Percentiles rank a stretch among this genome's conserved stretches.
phyloP scores from a whole-genome alignment of 1,140 invertebrate genomes.

The Lutraria rhynchaena region DNA sequence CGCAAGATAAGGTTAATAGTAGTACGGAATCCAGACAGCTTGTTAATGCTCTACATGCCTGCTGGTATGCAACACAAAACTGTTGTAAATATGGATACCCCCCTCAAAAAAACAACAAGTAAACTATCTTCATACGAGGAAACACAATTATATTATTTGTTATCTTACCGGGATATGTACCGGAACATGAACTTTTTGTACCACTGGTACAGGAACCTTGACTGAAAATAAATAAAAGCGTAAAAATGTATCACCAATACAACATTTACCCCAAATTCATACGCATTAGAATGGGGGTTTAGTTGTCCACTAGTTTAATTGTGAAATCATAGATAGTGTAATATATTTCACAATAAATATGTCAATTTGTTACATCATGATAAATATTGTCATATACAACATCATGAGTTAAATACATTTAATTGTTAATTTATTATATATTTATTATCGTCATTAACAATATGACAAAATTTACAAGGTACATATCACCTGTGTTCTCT shows the following conservation, averaged over 20 bases:
- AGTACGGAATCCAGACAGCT: no score
- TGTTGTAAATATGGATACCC: no score
- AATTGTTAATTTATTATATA: no score
- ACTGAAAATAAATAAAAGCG: slow-evolving; percentile 38
- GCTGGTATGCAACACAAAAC: no score
- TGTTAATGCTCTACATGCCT: no score
- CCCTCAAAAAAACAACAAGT: no score
- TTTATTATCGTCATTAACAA: no score
- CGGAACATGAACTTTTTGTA: slow-evolving; percentile 17
- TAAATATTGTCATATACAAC: neutral
- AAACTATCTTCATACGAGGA: no score
- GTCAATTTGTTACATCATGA: neutral
- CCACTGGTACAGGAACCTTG: neutral
- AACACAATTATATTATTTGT: no score
- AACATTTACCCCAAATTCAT: neutral
- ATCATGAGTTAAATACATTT: neutral
- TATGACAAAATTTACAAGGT: no score
- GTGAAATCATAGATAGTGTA: neutral
- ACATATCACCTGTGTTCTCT: no score
- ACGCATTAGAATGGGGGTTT: neutral
- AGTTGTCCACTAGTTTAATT: neutral
- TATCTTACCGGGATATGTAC: slow-evolving; percentile 33
- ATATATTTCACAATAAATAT: neutral
- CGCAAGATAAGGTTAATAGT: no score
- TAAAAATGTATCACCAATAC: neutral